phyloP scores from a whole-genome alignment of 37 sponge, comb jelly and placozoan species.

The Chondrosia reniformis region DNA sequence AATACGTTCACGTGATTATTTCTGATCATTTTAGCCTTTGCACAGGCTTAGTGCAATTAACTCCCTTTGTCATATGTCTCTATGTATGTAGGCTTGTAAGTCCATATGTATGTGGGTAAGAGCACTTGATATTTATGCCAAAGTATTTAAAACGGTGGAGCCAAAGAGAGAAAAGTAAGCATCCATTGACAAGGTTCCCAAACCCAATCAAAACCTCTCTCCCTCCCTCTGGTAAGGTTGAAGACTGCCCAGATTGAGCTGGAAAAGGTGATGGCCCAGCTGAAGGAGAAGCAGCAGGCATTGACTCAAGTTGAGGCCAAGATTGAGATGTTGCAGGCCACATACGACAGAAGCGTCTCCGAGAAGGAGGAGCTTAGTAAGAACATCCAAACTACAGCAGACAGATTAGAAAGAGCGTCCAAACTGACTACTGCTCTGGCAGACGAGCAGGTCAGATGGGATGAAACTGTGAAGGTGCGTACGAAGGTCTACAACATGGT shows the following conservation, averaged over 20 bases:
- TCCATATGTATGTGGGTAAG: constrained; percentile 98
- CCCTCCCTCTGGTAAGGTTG: constrained; percentile 39
- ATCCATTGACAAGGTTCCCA: background rate
- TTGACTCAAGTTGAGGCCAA: constrained; percentile 86
- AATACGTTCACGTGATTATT: too few relatives aligned
- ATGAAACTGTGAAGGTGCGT: constrained; percentile 80
- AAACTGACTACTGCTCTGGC: constrained; percentile 95
- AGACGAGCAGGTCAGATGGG: constrained; percentile 96
- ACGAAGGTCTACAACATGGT: background rate
- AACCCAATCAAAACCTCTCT: background rate
- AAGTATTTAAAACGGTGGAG: constrained; percentile 92
- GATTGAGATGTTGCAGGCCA: constrained; percentile 64
- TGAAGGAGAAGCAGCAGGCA: constrained; percentile 87
- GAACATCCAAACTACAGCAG: constrained; percentile 82
- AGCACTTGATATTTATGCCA: constrained; percentile 89
- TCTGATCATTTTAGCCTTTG: too few relatives aligned
- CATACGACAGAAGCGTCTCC: constrained; percentile 73
- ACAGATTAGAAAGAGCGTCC: constrained; percentile 82
- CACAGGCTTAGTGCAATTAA: too few relatives aligned
- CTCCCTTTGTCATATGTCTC: background rate
- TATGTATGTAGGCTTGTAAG: constrained; percentile 71
- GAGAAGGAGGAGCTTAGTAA: constrained; percentile 88
- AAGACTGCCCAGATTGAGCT: constrained; percentile 81
- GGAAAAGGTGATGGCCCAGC: constrained; percentile 70
- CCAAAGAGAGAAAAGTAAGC: constrained; percentile 88